A percentile compares a stretch with the other conserved stretches of the same genome.
phyloP scores from a whole-genome alignment of 2,113 vertebrate species.

The Platycercus adscitus region DNA sequence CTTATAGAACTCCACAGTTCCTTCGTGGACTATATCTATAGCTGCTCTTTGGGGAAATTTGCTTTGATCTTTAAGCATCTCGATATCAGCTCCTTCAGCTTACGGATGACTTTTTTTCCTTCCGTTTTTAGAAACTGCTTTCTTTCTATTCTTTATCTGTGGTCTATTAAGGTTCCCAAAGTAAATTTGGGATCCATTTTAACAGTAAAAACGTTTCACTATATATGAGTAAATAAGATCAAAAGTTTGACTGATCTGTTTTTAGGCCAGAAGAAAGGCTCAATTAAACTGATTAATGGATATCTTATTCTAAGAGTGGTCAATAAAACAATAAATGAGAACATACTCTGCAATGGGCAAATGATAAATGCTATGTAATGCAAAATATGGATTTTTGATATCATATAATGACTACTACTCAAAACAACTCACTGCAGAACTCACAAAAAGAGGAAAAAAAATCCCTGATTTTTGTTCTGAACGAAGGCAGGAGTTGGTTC shows the following conservation, averaged over 20 bases:
- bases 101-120: neutral
- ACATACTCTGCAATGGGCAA: neutral
- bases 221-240: neutral
- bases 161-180: neutral
- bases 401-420: neutral
- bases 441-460: neutral
- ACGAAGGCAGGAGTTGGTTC: neutral
- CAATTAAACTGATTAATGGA: neutral
- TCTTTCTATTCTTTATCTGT: neutral
- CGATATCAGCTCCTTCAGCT: neutral
- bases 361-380: neutral
- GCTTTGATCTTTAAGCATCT: neutral
- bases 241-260: neutral
- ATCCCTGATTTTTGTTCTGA: neutral
- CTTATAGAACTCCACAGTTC: neutral
- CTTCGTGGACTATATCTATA: neutral
- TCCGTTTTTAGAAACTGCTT: neutral
- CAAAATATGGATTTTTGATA: neutral
- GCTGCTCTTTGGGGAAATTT: neutral
- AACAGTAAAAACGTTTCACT: neutral
- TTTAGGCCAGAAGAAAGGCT: neutral
- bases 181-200: neutral
- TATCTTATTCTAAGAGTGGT: neutral
- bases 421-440: neutral
- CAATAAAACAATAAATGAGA: conserved; percentile 12